Conservation (phyloP, 2,797 vertebrate genomes). For the Rhynchotus rufescens region DNA sequence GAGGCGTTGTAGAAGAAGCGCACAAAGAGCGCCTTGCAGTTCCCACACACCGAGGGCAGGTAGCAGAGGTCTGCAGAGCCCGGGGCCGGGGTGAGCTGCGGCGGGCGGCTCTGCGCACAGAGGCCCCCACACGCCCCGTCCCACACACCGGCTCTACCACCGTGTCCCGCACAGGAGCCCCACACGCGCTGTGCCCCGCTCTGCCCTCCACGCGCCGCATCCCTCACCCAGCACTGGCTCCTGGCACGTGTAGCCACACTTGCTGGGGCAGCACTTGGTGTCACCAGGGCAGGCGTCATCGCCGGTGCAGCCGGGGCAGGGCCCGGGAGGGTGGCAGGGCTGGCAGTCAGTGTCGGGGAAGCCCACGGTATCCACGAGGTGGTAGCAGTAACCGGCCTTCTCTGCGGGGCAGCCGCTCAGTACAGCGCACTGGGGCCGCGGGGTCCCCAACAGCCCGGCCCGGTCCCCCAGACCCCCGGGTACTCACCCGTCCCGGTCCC, state of each 20-base stretch:
- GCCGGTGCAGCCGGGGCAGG: background rate
- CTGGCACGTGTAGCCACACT: conserved; percentile 56
- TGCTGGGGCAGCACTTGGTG: conserved; percentile 69
- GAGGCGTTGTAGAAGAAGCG: conserved; percentile 36
- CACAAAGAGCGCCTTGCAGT: conserved; percentile 19
- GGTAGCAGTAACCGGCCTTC: conserved; percentile 62
- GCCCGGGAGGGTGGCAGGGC: background rate
- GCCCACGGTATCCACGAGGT: background rate
- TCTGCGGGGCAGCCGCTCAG: background rate
- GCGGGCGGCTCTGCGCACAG: background rate
- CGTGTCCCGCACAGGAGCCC: no score
- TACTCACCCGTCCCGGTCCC: conserved; percentile 12
- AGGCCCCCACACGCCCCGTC: background rate
- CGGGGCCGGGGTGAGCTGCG: background rate
- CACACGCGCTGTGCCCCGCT: no score
- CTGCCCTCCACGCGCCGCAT: no score
- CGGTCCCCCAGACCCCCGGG: fast-evolving
- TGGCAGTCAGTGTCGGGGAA: background rate
- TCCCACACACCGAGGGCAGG: conserved; percentile 29
- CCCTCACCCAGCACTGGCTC: conserved; percentile 57
- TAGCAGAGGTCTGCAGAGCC: background rate
- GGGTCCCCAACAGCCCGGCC: fast-evolving
- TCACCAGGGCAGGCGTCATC: background rate
- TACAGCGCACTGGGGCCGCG: fast-evolving
- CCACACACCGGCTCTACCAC: background rate